These are phyloP conservation scores for Brotula barbata DNA, from an alignment of 2,797 vertebrate species.

Conservation along the genomic window DNA sequence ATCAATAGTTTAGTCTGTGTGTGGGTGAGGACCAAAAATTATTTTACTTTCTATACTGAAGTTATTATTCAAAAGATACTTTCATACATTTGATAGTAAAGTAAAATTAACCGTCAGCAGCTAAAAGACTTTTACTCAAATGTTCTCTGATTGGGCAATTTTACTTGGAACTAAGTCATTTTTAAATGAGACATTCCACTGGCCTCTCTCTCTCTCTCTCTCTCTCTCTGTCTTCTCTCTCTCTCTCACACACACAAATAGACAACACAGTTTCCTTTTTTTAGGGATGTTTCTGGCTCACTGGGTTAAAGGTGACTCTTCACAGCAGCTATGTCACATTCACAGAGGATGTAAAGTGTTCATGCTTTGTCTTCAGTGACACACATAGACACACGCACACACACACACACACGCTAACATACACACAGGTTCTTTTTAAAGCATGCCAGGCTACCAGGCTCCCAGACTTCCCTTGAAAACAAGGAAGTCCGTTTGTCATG, in stretches of 20 bases:
- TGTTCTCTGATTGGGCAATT: too few relatives aligned
- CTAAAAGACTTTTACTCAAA: too few relatives aligned
- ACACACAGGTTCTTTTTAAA: background rate
- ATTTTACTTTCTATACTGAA: too few relatives aligned
- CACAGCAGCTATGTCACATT: constrained; percentile 26
- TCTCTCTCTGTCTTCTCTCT: too few relatives aligned
- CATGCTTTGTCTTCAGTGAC: constrained; percentile 56
- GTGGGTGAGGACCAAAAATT: too few relatives aligned
- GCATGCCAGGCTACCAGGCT: background rate
- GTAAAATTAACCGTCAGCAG: too few relatives aligned
- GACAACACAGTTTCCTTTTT: constrained; percentile 1
- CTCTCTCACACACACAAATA: constrained; percentile 12
- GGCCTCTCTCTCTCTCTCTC: too few relatives aligned
- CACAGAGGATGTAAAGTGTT: constrained; percentile 62
- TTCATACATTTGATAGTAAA: too few relatives aligned
- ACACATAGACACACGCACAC: constrained; percentile 1
- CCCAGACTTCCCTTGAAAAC: constrained; percentile 3
- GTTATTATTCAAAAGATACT: too few relatives aligned
- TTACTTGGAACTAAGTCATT: too few relatives aligned
- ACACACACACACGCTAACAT: background rate
- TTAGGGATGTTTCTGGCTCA: background rate
- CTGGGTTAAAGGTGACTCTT: constrained; percentile 32
- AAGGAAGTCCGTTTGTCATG: background rate
- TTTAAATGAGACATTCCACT: background rate
- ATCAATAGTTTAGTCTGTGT: too few relatives aligned